Evolutionary conservation across 2,888 invertebrate species (phyloP), one percentile per base, ranked within the genome.

Genomic region (Eremobia ochroleuca): DNA sequence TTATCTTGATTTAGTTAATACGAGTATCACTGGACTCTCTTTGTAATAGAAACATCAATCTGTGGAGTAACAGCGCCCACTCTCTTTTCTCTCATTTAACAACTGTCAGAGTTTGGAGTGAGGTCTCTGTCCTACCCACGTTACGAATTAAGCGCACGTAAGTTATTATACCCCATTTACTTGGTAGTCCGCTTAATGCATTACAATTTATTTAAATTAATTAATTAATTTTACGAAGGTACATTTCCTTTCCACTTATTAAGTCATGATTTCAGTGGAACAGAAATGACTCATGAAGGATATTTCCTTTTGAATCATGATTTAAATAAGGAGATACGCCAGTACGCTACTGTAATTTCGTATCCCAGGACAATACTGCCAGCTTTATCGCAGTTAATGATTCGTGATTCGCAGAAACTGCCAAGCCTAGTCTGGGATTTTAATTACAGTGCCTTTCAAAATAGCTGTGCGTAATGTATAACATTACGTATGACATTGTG

Each of bases 31-130:
- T 78, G 72, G 74, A 77, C 86, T 86, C 82, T 87, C 85, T 86
- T 81, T 87, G 84, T 91, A 91, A 92, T 91, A 89, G 90, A 90
- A 88, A 88, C 89, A 92, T 93, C 91, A 89, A 89, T 94, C 92
- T 90, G 76, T 75, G 76, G 78, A 88, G 86, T 90, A 79, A 59
- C 81, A 85, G 90, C 93, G 90, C 93, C 93, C 93, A 94, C 93
- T 89, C 88, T 61, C 73, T 87, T 81, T 83, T 90, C 88, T 87
- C 85, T 90, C 90, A 91, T 92, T 92, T 92, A 91, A 87, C 83
- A 91, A 89, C 90, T 92, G 93, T 92, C 93, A 90, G 78, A 86
- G 76, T 67, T 76, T 34, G 46, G 28, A 85, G 76, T 75, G 70
- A 83, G 73, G 58, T 40, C 66, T 75, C 76, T 68, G 75, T 85